phyloP scores from a whole-genome alignment of 2,888 invertebrate genomes.

The Leucophenga maculata region DNA sequence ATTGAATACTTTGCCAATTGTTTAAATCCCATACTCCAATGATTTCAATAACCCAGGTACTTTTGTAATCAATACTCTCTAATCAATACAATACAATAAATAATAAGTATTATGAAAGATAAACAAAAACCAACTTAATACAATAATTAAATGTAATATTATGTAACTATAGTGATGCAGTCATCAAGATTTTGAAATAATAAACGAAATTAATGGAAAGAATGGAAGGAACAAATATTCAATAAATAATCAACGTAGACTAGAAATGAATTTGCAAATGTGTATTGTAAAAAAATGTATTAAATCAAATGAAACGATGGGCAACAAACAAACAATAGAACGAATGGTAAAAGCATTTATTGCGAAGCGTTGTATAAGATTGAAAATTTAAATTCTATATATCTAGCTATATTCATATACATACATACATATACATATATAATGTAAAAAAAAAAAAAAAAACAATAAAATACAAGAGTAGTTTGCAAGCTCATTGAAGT shows the following conservation, averaged over 20 bases:
- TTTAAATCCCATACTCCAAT: not conserved
- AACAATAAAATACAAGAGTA: not conserved
- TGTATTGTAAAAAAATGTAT: conserved; percentile 10
- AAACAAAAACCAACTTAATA: conserved; percentile 28
- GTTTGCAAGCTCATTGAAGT: no score
- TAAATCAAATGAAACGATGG: conserved; percentile 6
- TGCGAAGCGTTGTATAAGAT: conserved; percentile 13
- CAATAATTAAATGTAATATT: conserved; percentile 42
- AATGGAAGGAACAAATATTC: conserved; percentile 12
- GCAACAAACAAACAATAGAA: not conserved
- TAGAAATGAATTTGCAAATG: no score
- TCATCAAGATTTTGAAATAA: no score
- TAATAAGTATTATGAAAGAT: not conserved
- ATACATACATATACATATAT: conserved; percentile 21
- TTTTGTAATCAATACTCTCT: not conserved
- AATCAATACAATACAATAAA: conserved; percentile 7
- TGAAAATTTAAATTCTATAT: not conserved
- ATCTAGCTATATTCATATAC: conserved; percentile 23
- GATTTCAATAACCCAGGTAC: conserved; percentile 18
- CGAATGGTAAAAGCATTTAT: conserved; percentile 10
- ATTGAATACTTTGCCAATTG: conserved; percentile 43
- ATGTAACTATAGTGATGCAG: conserved; percentile 31
- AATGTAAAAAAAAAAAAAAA: not conserved
- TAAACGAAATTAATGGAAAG: no score
- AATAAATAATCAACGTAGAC: no score